phyloP scores from a whole-genome alignment of 1,140 invertebrate species.

The Manduca sexta region DNA sequence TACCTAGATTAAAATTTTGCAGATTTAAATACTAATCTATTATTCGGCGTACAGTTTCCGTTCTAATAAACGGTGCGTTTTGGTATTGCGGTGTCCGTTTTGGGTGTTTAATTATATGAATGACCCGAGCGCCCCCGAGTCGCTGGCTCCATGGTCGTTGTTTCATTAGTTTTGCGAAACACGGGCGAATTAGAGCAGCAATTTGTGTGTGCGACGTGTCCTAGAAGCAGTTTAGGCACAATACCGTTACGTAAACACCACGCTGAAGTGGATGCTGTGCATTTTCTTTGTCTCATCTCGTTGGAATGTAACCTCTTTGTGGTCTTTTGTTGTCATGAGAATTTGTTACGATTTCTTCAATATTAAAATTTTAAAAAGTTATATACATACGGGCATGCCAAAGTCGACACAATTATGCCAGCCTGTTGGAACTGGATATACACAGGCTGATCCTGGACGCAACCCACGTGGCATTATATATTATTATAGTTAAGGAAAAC shows the following conservation, averaged over 20 bases:
- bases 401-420: too few relatives aligned
- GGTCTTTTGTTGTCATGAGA: not conserved
- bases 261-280: too few relatives aligned
- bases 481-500: too few relatives aligned
- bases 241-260: constrained; percentile 32
- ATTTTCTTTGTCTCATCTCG: too few relatives aligned
- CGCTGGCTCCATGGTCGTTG: constrained; percentile 33
- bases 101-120: constrained; percentile 26
- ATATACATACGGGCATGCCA: too few relatives aligned
- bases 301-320: too few relatives aligned
- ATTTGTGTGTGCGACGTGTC: constrained; percentile 60
- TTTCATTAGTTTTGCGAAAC: constrained; percentile 60
- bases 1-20: too few relatives aligned
- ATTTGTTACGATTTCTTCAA: not conserved
- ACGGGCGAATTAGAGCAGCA: constrained; percentile 60
- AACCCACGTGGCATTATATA: too few relatives aligned
- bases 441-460: too few relatives aligned
- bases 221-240: constrained; percentile 42
- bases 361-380: not conserved
- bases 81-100: constrained; percentile 4
- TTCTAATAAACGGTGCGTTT: not conserved
- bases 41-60: not conserved
- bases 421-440: too few relatives aligned
- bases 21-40: too few relatives aligned
- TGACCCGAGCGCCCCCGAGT: constrained; percentile 25